Conservation (phyloP, 2,797 vertebrate species). For the Leuciscus waleckii region DNA sequence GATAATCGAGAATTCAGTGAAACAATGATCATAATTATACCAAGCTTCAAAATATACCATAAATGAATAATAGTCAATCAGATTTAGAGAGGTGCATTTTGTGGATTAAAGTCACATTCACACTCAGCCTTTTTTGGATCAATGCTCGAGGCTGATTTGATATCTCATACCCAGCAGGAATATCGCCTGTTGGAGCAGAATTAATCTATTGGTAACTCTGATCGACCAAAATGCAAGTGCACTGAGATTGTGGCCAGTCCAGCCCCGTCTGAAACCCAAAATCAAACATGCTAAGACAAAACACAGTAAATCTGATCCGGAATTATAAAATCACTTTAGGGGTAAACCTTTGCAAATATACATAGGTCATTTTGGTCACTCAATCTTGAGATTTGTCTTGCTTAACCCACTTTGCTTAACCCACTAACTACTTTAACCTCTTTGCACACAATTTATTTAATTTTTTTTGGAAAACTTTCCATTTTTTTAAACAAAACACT, state of each 20-base stretch:
- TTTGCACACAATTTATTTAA: too few species aligned
- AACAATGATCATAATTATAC: background rate
- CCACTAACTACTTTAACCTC: background rate
- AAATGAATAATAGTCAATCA: background rate
- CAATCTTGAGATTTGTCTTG: background rate
- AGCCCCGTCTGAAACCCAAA: background rate
- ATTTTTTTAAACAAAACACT: too few species aligned
- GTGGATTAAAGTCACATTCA: background rate
- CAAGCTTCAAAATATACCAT: background rate
- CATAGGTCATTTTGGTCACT: background rate
- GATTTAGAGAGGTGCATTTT: background rate
- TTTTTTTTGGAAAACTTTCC: too few species aligned
- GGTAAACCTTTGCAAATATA: background rate
- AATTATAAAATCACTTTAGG: background rate
- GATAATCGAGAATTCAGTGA: background rate
- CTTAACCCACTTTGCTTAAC: too few species aligned
- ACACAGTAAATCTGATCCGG: background rate
- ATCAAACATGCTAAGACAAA: background rate
- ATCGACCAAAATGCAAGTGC: constrained; percentile 23
- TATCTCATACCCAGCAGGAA: background rate
- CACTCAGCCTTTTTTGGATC: constrained; percentile 26
- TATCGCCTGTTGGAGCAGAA: background rate
- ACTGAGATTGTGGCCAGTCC: background rate
- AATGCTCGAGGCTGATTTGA: constrained; percentile 21
- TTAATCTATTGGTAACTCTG: background rate